A percentile compares a stretch with the other conserved stretches of the same genome.
Conservation (phyloP, 2,888 invertebrate genomes). For the Rhagophthalmus giganteus region DNA sequence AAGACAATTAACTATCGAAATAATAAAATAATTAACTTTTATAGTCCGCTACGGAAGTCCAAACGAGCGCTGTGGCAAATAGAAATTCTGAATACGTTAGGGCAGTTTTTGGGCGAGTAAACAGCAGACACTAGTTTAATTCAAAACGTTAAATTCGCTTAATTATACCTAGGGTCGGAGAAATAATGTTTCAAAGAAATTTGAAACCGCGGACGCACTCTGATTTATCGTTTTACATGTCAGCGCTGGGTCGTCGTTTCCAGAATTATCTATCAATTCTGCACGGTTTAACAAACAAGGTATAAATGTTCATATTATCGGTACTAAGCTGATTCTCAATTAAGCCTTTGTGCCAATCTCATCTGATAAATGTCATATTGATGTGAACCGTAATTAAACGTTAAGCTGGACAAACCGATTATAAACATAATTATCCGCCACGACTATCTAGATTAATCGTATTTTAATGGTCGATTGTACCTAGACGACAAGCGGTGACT, state of each 20-base stretch:
- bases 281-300: conserved; percentile 59
- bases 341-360: conserved; percentile 18
- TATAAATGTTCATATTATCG: conserved; percentile 37
- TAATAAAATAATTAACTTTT: no score
- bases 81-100: conserved; percentile 53
- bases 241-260: conserved; percentile 52
- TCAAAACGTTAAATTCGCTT: conserved; percentile 5
- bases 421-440: conserved; percentile 26
- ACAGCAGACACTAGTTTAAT: background rate
- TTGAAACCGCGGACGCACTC: conserved; percentile 56
- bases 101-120: conserved; percentile 51
- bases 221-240: conserved; percentile 54
- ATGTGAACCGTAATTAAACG: conserved; percentile 29
- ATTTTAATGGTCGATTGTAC: conserved; percentile 1
- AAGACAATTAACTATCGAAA: no score
- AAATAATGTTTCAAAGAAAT: conserved; percentile 27
- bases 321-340: conserved; percentile 18
- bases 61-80: conserved; percentile 51
- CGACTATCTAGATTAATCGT: conserved; percentile 20
- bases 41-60: conserved; percentile 63
- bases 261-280: conserved; percentile 54
- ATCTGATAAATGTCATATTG: conserved; percentile 28
- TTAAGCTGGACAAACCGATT: conserved; percentile 28
- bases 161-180: conserved; percentile 20
- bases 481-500: no score